Base-by-base conservation (phyloP, 2,797 vertebrate species). In the Okamejei kenojei region DNA sequence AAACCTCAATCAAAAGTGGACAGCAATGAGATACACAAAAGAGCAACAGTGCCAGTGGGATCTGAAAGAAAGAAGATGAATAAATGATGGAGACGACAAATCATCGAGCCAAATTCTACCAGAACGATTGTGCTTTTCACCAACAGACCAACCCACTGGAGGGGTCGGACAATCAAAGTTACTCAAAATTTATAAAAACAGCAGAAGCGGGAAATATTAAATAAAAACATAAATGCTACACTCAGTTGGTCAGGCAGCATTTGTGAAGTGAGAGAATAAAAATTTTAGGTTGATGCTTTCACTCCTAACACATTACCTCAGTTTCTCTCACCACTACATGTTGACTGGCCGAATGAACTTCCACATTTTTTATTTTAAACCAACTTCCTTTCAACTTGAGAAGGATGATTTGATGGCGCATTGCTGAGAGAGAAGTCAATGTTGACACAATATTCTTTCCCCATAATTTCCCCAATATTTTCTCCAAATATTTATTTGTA, bases 351-450 rank as follows among this genome's bases (percentile, higher is more conserved):
- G n/a, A 58, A 84, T 11, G 26, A 63, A n/a, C n/a, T n/a, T 26
- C 45, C 9, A 10, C 32, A 63, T 17, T 7, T n/a, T 61, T 38
- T 9, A 10, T 23, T n/a, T 84, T 45, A 13, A 61, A n/a, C 63
- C 13, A 15, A 86, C 38, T 6, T 63, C 13, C 11, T 58, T 8
- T 58, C 21, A 19, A 74, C 93, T 90, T 93, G 10, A n/a, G 93
- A 93, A 94, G 61, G 79, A 94, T 93, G 93, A 15, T 73, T 94
- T 93, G 95, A 93, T 58, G 32, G 15, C 7, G 15, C 29, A 63
- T 32, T 63, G 82, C 8, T 8, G 84, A 65, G 9, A 26, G 6
- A 65, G n/a, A 88, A 0, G 13, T 13, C n/a, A 29, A 15, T n/a
- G 15, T 5, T 10, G 54, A 29, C 54, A 29, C 23, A 84, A 26